Base-by-base conservation (phyloP, 2,797 vertebrate species). In the Aselliscus stoliczkanus region DNA sequence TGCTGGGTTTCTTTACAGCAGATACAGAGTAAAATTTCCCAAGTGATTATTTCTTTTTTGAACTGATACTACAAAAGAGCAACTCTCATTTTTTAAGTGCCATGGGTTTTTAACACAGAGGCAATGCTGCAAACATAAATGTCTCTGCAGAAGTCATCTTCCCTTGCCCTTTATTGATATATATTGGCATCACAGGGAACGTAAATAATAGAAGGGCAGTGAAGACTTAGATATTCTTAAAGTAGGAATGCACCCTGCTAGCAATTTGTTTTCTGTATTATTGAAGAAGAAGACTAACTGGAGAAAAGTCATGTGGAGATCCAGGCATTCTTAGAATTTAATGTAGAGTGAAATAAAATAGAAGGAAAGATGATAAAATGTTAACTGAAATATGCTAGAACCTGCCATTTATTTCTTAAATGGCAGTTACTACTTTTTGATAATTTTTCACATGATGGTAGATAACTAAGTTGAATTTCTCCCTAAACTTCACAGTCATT, bases 21-120 rank as follows among this genome's bases (percentile, higher is more conserved):
- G 96, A 84, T 90, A 97, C 97, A 97, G 96, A 97, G 97, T 96
- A 98, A 97, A 97, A 98, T 97, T 98, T 98, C 98, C 98, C 98
- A 98, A 98, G 98, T 97, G 98, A 98, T 98, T 99, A 98, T 97
- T 97, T 98, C 97, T 96, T 97, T 98, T 98, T 97, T 98, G 97
- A 98, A 98, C 84, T 92, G 96, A 97, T 97, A 96, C 96, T 97
- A 98, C 97, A 98, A 98, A 98, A 98, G 97, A 98, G 93, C 90
- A 97, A 92, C 96, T 97, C 73, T 89, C 56, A 23, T 69, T 62
- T 81, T 88, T 86, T 94, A 4, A 58, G 96, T 96, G 95, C 81
- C 96, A 94, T 95, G 96, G 96, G 97, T 97, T 98, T 98, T 98
- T 97, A 98, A 97, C 95, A 96, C 83, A 64, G 10, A 85, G 84